phyloP scores from a whole-genome alignment of 2,888 invertebrate genomes.

The Diloba caeruleocephala region DNA sequence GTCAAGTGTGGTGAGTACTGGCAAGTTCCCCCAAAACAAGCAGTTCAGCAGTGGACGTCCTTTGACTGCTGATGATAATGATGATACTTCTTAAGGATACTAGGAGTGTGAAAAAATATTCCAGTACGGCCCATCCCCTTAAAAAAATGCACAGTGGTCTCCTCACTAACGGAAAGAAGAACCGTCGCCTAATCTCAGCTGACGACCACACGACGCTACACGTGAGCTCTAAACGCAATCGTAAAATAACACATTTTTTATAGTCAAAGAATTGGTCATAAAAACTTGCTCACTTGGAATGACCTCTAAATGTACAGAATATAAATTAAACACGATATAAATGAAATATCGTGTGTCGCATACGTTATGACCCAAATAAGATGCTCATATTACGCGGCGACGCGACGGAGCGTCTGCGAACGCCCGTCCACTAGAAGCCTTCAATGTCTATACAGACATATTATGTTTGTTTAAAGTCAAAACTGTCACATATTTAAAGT shows the following conservation, averaged over 20 bases:
- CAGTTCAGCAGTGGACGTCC: too few species aligned
- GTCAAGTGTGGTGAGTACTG: too few species aligned
- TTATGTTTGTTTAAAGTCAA: not conserved
- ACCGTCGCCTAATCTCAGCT: not conserved
- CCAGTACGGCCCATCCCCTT: too few species aligned
- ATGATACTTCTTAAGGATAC: too few species aligned
- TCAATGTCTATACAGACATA: slow-evolving; percentile 9
- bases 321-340: slow-evolving; percentile 24
- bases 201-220: slow-evolving; percentile 18
- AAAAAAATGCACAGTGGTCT: too few species aligned
- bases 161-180: not conserved
- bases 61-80: too few species aligned
- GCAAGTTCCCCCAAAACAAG: too few species aligned
- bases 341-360: slow-evolving; percentile 35
- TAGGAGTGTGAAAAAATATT: too few species aligned
- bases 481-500: not conserved
- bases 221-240: slow-evolving; percentile 15
- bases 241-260: slow-evolving; percentile 19
- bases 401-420: slow-evolving; percentile 48
- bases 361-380: slow-evolving; percentile 44
- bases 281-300: slow-evolving; percentile 27
- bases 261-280: slow-evolving; percentile 17
- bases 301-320: slow-evolving; percentile 33
- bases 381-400: slow-evolving; percentile 39
- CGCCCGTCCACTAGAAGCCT: slow-evolving; percentile 8